Conservation (phyloP, 2,888 invertebrate genomes). For the Pyrgus malvae region DNA sequence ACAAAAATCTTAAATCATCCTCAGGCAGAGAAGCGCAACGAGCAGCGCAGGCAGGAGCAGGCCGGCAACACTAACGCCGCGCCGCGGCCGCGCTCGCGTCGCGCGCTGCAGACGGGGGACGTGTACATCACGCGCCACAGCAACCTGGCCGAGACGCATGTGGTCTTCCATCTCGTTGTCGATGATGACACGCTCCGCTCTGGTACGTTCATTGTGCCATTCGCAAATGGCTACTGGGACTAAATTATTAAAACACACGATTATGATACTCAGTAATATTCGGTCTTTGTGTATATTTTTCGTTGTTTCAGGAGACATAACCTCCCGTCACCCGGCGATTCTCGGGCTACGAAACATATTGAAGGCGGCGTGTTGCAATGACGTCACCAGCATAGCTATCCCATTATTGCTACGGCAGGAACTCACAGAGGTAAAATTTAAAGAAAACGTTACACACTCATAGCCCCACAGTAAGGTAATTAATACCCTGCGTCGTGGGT, state of each 20-base stretch:
- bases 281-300: background rate
- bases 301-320: conserved; percentile 87
- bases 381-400: conserved; percentile 95
- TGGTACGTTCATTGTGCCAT: conserved; percentile 39
- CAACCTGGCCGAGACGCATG: conserved; percentile 96
- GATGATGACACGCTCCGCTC: conserved; percentile 86
- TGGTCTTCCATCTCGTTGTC: conserved; percentile 96
- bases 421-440: conserved; percentile 94
- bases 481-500: too few species aligned
- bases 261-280: too few species aligned
- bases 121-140: conserved; percentile 94
- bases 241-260: too few species aligned
- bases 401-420: conserved; percentile 96
- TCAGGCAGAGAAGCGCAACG: conserved; percentile 57
- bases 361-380: conserved; percentile 96
- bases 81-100: conserved; percentile 74
- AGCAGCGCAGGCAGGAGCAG: conserved; percentile 48
- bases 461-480: too few species aligned
- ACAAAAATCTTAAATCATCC: too few species aligned
- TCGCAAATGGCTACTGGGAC: too few species aligned
- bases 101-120: conserved; percentile 90
- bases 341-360: conserved; percentile 96
- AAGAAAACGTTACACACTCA: too few species aligned
- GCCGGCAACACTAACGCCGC: conserved; percentile 53
- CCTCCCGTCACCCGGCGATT: conserved; percentile 97